phyloP scores from a whole-genome alignment of 2,888 invertebrate species.

The Punctoribates punctum region DNA sequence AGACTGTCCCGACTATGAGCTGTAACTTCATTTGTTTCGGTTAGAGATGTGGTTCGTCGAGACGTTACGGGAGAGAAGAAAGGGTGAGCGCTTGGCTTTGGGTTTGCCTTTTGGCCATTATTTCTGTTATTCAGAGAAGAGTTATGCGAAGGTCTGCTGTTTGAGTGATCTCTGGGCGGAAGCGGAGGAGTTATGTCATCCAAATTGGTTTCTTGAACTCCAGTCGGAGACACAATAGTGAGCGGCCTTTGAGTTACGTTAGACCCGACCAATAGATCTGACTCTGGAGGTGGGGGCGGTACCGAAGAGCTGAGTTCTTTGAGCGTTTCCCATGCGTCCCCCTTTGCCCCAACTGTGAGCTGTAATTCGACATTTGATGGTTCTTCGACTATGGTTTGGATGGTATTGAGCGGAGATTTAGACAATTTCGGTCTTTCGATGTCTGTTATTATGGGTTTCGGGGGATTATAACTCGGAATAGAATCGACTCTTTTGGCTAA shows the following conservation, averaged over 20 bases:
- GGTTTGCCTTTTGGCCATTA: background rate
- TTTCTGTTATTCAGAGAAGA: background rate
- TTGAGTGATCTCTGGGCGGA: slow-evolving; percentile 29
- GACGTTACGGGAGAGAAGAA: slow-evolving; percentile 31
- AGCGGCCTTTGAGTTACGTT: slow-evolving; percentile 5
- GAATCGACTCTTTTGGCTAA: background rate
- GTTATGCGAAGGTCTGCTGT: background rate
- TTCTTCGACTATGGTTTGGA: slow-evolving; percentile 31
- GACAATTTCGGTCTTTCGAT: background rate
- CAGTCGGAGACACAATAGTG: slow-evolving; percentile 25
- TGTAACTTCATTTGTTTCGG: slow-evolving; percentile 38
- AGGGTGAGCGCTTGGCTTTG: background rate
- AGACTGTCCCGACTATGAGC: slow-evolving; percentile 39
- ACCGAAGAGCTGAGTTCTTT: slow-evolving; percentile 28
- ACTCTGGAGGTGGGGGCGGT: slow-evolving; percentile 25
- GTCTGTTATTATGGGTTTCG: slow-evolving; percentile 40
- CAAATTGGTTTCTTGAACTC: slow-evolving; percentile 34
- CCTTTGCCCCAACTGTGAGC: too few relatives aligned
- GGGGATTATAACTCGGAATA: slow-evolving; percentile 41
- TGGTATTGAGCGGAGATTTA: slow-evolving; percentile 7
- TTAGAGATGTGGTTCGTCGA: slow-evolving; percentile 12
- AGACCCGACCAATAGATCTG: background rate
- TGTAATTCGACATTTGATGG: slow-evolving; percentile 2
- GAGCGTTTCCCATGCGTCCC: slow-evolving; percentile 36
- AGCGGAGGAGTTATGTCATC: slow-evolving; percentile 33